Evolutionary conservation across 2,888 invertebrate species (phyloP).

Genomic region (Drosophila siamana): DNA sequence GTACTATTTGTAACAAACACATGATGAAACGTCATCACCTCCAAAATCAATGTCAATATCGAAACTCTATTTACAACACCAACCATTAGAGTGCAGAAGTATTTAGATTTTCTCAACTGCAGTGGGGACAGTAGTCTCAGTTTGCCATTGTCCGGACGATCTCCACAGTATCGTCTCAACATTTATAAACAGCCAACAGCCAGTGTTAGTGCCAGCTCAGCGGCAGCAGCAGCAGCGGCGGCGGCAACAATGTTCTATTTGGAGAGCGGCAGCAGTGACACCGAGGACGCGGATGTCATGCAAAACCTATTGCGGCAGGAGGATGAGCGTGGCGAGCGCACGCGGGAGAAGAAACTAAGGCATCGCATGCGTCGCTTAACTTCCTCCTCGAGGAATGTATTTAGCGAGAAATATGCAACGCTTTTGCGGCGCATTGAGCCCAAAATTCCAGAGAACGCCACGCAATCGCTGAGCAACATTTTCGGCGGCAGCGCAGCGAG

Average conservation of each 20-base stretch:
- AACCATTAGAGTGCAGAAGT: slow-evolving; percentile 85
- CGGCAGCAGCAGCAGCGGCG: slow-evolving; percentile 61
- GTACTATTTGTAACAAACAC: slow-evolving; percentile 57
- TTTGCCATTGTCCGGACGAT: slow-evolving; percentile 51
- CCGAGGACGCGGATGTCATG: slow-evolving; percentile 84
- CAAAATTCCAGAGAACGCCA: slow-evolving; percentile 84
- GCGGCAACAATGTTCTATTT: slow-evolving; percentile 71
- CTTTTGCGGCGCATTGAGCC: slow-evolving; percentile 86
- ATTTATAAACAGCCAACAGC: slow-evolving; percentile 59
- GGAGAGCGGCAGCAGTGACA: slow-evolving; percentile 67
- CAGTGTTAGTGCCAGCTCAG: slow-evolving; percentile 43
- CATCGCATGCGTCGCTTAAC: slow-evolving; percentile 89
- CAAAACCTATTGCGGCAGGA: slow-evolving; percentile 87
- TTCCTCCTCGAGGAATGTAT: slow-evolving; percentile 87
- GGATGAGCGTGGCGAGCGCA: slow-evolving; percentile 87
- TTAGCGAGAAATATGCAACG: slow-evolving; percentile 88
- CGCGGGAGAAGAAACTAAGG: slow-evolving; percentile 86
- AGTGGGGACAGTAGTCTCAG: slow-evolving; percentile 79
- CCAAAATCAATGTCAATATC: background rate
- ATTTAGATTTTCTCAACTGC: slow-evolving; percentile 88
- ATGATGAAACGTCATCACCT: slow-evolving; percentile 29
- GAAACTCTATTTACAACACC: slow-evolving; percentile 8
- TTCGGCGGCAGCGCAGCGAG: slow-evolving; percentile 80
- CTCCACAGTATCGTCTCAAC: slow-evolving; percentile 65
- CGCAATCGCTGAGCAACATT: slow-evolving; percentile 86